Conservation (phyloP, 2,797 vertebrate species). For the Epinephelus coioides region DNA sequence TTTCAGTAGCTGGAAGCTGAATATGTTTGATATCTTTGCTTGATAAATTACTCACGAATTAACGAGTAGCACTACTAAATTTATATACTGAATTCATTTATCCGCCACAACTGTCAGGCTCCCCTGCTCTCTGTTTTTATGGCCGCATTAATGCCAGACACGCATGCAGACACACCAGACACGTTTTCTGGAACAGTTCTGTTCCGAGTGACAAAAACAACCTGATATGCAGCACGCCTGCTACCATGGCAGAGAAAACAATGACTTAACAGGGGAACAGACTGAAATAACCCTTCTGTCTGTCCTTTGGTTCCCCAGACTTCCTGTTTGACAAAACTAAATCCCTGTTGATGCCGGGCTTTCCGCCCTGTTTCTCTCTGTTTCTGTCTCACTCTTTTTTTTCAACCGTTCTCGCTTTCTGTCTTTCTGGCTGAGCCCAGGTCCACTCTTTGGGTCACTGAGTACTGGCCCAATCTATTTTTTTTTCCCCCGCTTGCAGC, state of each 20-base stretch:
- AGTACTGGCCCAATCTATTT: conserved; percentile 59
- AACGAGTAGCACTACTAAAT: conserved; percentile 19
- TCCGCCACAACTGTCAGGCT: conserved; percentile 20
- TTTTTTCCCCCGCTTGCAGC: conserved; percentile 39
- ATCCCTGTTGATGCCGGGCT: conserved; percentile 83
- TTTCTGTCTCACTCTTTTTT: conserved; percentile 56
- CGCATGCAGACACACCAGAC: conserved; percentile 54
- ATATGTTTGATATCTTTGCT: conserved; percentile 1
- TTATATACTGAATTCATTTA: conserved; percentile 18
- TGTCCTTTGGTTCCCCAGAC: conserved; percentile 79
- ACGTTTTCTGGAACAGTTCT: conserved; percentile 56
- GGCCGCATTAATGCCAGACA: conserved; percentile 58
- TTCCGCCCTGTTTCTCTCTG: conserved; percentile 73
- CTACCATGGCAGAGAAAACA: conserved; percentile 77
- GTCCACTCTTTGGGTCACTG: conserved; percentile 72
- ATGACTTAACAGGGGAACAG: conserved; percentile 81
- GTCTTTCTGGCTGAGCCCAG: conserved; percentile 52
- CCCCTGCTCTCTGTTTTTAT: conserved; percentile 34
- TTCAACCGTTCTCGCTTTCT: conserved; percentile 44
- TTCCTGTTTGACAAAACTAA: conserved; percentile 86
- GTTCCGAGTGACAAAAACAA: conserved; percentile 54
- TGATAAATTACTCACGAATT: conserved; percentile 18
- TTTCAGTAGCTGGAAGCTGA: conserved; percentile 3
- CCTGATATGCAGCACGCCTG: conserved; percentile 55
- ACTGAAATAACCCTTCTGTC: conserved; percentile 84